Percentiles rank a stretch among this genome's conserved stretches.
Conservation (phyloP, 2,797 vertebrate genomes). For the Xenentodon cancila region DNA sequence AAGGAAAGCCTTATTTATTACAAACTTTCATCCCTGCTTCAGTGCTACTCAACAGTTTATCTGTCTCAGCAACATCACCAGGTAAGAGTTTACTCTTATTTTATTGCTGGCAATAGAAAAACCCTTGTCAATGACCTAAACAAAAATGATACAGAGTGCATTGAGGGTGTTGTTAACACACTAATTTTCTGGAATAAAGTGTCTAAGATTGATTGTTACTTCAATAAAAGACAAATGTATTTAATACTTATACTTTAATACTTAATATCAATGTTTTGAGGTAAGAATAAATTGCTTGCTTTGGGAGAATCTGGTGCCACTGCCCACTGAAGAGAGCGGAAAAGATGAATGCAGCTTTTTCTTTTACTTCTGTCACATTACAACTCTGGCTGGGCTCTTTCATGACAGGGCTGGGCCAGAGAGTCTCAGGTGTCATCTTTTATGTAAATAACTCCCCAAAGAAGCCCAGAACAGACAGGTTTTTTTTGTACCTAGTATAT, state of each 20-base stretch:
- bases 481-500: neutral
- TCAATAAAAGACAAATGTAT: no score
- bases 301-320: no score
- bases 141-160: no score
- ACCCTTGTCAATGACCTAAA: neutral
- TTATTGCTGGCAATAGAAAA: neutral
- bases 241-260: no score
- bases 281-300: neutral
- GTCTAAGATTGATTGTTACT: neutral
- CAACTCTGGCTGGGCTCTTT: neutral
- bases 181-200: neutral
- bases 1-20: slow-evolving; percentile 45
- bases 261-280: neutral
- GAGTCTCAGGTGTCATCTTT: neutral
- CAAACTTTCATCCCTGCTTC: slow-evolving; percentile 41
- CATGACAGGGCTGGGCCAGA: neutral
- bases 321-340: neutral
- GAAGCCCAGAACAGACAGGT: neutral
- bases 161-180: no score
- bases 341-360: slow-evolving; percentile 1
- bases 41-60: slow-evolving; percentile 35
- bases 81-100: slow-evolving; percentile 60
- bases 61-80: slow-evolving; percentile 40
- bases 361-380: neutral
- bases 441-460: no score